Evolutionary conservation across 1,140 invertebrate genomes (phyloP), one percentile per base, ranked within the genome.

Genomic region (Leptinotarsa lineolata): DNA sequence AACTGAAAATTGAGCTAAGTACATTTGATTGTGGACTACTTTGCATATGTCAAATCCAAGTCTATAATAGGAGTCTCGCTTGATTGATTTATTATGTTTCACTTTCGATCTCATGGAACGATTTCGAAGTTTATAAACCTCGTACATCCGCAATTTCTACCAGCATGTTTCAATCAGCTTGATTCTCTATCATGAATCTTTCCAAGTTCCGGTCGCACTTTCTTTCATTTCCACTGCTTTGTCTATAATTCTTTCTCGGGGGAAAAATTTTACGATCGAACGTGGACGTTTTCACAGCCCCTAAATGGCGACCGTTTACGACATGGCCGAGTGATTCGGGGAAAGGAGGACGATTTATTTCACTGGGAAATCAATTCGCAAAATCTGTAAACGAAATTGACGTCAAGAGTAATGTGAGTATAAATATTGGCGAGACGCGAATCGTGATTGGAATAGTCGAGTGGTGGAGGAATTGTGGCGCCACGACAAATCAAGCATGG

Each of bases 231-330:
- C 24, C 61, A 21, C 18, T 30, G 15, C 61, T 21, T 64, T 44
- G 39, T 72, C 58, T 54, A 72, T 63, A 69, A 54, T 48, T 58
- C 65, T 68, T 16, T 18, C 60, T 65, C 67, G 54, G 48, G 46
- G 68, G 75, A 69, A 66, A 63, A 73, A 67, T 74, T 76, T 76
- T 76, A 76, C 75, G 75, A 76, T 68, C 48, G 48, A 3, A 54
- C 13, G 48, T 70, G 68, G 72, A 74, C 75, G 70, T 76, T 76
- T 76, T 74, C 72, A 74, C 64, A 67, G 45, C 73, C 72, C 72
- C 68, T 69, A 74, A 76, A 76, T 76, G 65, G 75, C 63, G 68
- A 59, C 66, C 75, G 72, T 76, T 76, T 76, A 70, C 68, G 75
- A 72, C 59, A 65, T 46, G 39, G 74, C 70, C 71, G 73, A 74